Evolutionary conservation across 2,797 vertebrate species (phyloP), one percentile per base, ranked within the genome.

Genomic region (Leptatherina wallacei): DNA sequence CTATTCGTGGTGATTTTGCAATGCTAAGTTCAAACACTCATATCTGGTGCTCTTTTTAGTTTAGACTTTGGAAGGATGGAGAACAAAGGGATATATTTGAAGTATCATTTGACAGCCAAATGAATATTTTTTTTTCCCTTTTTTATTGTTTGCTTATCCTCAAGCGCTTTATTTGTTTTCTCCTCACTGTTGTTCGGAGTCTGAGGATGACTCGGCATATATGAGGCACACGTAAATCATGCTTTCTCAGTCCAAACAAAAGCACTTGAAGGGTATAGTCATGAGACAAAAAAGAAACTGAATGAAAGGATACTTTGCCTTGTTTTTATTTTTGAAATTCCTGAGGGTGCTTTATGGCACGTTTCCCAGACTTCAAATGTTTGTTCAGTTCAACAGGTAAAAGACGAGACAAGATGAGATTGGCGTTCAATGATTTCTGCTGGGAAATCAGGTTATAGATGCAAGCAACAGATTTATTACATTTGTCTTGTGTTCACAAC

Each of bases 371-470:
- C 36, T 70, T 40, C 47, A 32, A 77, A 49, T 78, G 57, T 79
- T 85, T 78, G 79, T 81, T 80, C 40, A 57, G 61, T 77, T 84
- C 72, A 88, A 69, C 71, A 80, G 77, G 84, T 85, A 73, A 68
- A 73, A 76, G 74, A 78, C 29, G 8, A 81, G 75, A 82, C 61
- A 4, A 64, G 75, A 66, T 56, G 24, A 67, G 55, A 35, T 56
- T 76, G 71, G 71, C 68, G 60, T 77, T 78, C 38, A 18, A 0
- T 70, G 40, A 69, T 84, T 71, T 75, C 86, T 78, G 59, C 24
- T 8, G 77, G 81, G 81, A 78, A 85, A 85, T 80, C 60, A 69
- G 20, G 0, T 64, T 75, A 54, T 56, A 78, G 78, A 82, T 67
- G 76, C 52, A 65, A 59, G 18, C 59, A 75, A 52, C 69, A 72